phyloP scores from a whole-genome alignment of 2,888 invertebrate genomes.

The Taphrorychus bicolor region DNA sequence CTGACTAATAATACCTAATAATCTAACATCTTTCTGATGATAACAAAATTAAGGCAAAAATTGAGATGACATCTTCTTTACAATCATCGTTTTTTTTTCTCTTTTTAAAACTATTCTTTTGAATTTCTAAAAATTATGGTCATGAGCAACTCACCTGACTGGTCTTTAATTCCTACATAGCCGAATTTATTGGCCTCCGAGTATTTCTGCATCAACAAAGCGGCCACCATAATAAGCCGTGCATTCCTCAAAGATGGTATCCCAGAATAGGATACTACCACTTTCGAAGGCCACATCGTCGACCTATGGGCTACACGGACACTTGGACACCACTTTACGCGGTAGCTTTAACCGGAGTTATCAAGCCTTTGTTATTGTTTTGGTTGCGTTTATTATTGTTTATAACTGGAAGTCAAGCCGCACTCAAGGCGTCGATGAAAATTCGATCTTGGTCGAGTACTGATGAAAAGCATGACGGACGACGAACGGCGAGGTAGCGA shows the following conservation, averaged over 20 bases:
- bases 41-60: too few relatives aligned
- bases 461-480: not conserved
- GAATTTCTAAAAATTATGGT: too few relatives aligned
- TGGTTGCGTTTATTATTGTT: not conserved
- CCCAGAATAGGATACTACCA: not conserved
- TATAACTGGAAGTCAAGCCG: not conserved
- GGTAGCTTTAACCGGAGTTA: not conserved
- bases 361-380: not conserved
- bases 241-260: slow-evolving; percentile 17
- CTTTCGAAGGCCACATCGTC: too few relatives aligned
- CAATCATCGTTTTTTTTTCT: too few relatives aligned
- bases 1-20: too few relatives aligned
- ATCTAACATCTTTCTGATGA: too few relatives aligned
- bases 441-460: not conserved
- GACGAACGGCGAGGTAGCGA: slow-evolving; percentile 14
- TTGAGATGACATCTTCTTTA: too few relatives aligned
- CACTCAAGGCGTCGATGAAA: slow-evolving; percentile 25
- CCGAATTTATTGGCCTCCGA: slow-evolving; percentile 19
- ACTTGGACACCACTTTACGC: not conserved
- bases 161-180: slow-evolving; percentile 15
- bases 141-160: slow-evolving; percentile 14
- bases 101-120: too few relatives aligned
- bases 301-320: too few relatives aligned
- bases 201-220: slow-evolving; percentile 14
- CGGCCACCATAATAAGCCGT: slow-evolving; percentile 12